Conservation (phyloP, 2,113 vertebrate species). For the Passer domesticus region DNA sequence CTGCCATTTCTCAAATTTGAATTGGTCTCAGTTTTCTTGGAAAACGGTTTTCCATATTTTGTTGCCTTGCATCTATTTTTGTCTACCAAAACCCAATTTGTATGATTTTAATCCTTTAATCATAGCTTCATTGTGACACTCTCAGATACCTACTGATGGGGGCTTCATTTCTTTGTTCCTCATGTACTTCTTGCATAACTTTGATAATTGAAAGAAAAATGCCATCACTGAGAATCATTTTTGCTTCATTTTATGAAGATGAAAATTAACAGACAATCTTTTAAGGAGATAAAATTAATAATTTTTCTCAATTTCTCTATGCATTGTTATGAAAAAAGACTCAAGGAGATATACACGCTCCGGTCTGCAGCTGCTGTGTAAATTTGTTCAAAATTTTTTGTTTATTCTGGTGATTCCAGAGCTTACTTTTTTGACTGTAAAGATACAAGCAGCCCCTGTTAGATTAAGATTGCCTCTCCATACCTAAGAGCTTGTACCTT, state of each 20-base stretch:
- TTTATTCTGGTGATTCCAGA: not conserved
- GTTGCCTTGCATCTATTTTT: not conserved
- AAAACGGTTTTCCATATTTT: not conserved
- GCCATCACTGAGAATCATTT: not conserved
- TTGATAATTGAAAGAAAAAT: not conserved
- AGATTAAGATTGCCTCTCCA: not conserved
- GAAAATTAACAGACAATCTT: not conserved
- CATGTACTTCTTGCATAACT: not conserved
- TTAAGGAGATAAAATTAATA: not conserved
- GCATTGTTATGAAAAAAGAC: not conserved
- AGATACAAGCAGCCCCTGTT: not conserved
- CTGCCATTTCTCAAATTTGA: not conserved
- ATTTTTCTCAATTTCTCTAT: not conserved
- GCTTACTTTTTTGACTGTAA: not conserved
- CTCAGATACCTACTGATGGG: not conserved
- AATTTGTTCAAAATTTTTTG: not conserved
- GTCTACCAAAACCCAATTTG: not conserved
- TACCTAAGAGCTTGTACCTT: not conserved
- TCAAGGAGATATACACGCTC: not conserved
- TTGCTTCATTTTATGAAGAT: not conserved
- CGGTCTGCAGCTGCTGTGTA: not conserved
- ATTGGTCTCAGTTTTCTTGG: not conserved
- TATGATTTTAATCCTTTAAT: not conserved
- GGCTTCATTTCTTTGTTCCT: not conserved
- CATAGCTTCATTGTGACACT: not conserved